Evolutionary conservation across 2,113 vertebrate species (phyloP), one percentile per base, ranked within the genome.

Genomic region (Equus przewalskii): DNA sequence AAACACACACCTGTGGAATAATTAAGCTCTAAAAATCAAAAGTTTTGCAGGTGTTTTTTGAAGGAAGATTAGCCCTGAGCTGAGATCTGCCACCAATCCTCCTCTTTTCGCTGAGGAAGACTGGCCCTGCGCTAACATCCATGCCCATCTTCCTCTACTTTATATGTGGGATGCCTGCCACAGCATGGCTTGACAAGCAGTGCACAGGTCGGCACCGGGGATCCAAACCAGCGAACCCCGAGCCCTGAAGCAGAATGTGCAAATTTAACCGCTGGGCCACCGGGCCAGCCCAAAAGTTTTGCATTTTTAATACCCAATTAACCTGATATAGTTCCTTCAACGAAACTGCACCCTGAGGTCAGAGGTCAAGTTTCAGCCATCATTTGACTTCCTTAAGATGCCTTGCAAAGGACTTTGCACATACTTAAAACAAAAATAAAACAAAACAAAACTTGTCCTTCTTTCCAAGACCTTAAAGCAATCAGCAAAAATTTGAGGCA

Each of bases 291-390:
- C 21, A 58, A 44, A 79, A 76, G n/a, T 41, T 46, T 81, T 24
- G 3, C 33, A 89, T 86, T 89, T 93, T 91, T 82, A 72, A 89
- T 18, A 79, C 33, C 44, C 22, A 94, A 56, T 83, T 67, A 90
- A 89, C 44, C 36, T 72, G 73, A 51, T 36, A n/a, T 1, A 80
- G 36, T 22, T 79, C 72, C 41, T 85, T 67, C 58, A 75, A 4
- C 62, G n/a, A 51, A 89, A 81, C 5, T 3, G 75, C 41, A 62
- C 14, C 28, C 30, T 54, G 14, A 89, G 78, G 36, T 33, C 0
- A 70, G 44, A 8, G 8, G 22, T 22, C 19, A 60, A 24, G 12
- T 80, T 22, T 70, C 36, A 81, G 46, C 13, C 65, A 81, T 22
- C n/a, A 75, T 33, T 36, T 79, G 44, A 95, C 36, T 22, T 67